These are phyloP conservation scores for Fistularia tabacaria DNA, from an alignment of 2,797 vertebrate species.

Conservation along the genomic window DNA sequence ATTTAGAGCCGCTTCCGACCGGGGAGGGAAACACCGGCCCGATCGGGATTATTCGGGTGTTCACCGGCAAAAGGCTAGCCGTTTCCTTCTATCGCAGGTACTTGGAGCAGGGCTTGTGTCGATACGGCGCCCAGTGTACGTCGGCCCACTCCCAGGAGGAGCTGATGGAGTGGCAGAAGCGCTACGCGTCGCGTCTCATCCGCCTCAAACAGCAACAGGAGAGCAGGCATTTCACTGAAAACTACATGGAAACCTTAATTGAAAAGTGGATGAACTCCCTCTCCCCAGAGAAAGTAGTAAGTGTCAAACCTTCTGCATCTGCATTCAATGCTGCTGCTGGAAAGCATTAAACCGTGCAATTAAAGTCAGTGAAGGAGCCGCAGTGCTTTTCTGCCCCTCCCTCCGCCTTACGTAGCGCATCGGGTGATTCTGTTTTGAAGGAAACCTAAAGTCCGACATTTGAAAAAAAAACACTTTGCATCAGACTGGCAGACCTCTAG, in stretches of 20 bases:
- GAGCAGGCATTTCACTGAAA: conserved; percentile 92
- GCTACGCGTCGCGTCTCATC: conserved; percentile 95
- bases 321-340: too few species aligned
- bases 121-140: conserved; percentile 97
- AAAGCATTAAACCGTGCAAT: too few species aligned
- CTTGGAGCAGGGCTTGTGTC: conserved; percentile 96
- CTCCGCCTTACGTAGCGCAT: too few species aligned
- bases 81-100: conserved; percentile 72
- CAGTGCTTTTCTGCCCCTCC: too few species aligned
- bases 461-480: too few species aligned
- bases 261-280: conserved; percentile 99
- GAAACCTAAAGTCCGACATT: too few species aligned
- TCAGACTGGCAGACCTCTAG: too few species aligned
- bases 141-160: conserved; percentile 98
- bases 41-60: too few species aligned
- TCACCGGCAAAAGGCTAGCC: conserved; percentile 5
- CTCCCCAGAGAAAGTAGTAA: conserved; percentile 97
- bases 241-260: conserved; percentile 98
- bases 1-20: too few species aligned
- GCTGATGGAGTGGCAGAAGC: conserved; percentile 96
- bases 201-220: conserved; percentile 96
- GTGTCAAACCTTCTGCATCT: conserved; percentile 2
- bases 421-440: too few species aligned
- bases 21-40: too few species aligned
- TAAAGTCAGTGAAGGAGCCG: too few species aligned